Evolutionary conservation across 2,888 invertebrate species (phyloP).

Genomic region (Meta bourneti): DNA sequence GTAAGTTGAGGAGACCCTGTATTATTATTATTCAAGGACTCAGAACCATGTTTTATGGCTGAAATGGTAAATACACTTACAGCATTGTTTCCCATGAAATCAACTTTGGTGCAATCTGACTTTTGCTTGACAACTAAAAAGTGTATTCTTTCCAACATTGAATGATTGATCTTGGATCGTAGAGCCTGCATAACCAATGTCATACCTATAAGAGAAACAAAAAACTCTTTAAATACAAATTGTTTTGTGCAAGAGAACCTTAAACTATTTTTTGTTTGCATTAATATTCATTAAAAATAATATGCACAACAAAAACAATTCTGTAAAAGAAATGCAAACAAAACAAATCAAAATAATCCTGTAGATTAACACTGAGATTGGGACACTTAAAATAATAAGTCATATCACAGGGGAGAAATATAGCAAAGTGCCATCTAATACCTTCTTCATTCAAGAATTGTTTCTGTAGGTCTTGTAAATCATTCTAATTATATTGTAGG

Average conservation of each 20-base stretch:
- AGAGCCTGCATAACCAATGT: slow-evolving; percentile 81
- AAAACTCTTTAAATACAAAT: not conserved
- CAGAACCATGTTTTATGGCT: too few species aligned
- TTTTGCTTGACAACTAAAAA: slow-evolving; percentile 81
- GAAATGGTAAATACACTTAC: slow-evolving; percentile 79
- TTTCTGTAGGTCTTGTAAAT: not conserved
- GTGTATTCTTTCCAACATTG: slow-evolving; percentile 80
- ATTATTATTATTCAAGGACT: too few species aligned
- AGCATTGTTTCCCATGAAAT: slow-evolving; percentile 81
- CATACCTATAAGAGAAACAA: slow-evolving; percentile 79
- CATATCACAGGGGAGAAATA: too few species aligned
- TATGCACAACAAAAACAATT: not conserved
- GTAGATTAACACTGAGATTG: too few species aligned
- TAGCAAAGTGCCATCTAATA: too few species aligned
- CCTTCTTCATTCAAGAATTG: too few species aligned
- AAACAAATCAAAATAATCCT: not conserved
- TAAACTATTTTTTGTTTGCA: not conserved
- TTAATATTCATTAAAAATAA: not conserved
- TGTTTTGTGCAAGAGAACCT: not conserved
- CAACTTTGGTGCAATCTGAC: slow-evolving; percentile 81
- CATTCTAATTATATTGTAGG: not conserved
- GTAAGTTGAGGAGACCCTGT: too few species aligned
- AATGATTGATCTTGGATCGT: slow-evolving; percentile 79
- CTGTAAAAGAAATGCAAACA: not conserved
- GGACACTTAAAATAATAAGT: too few species aligned